Percentiles rank a stretch among this genome's conserved stretches.
Evolutionary conservation across 2,888 invertebrate genomes (phyloP).

Genomic region (Rotaria sp.): DNA sequence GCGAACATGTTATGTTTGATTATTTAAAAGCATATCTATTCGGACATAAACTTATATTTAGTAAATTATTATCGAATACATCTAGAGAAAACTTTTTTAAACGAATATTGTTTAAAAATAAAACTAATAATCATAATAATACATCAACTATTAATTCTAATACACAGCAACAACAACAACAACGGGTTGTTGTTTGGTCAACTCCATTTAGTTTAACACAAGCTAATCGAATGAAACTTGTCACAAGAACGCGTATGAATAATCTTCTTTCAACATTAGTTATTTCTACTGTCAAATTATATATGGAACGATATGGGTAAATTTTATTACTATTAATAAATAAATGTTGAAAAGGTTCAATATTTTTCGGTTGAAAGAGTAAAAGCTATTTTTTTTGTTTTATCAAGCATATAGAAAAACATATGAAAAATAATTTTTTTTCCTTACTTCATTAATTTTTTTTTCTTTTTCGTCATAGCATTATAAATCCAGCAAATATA

Average conservation of each 20-base stretch:
- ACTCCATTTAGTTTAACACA: conserved; percentile 36
- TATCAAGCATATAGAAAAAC: not conserved
- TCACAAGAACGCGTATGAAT: conserved; percentile 39
- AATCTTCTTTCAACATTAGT: conserved; percentile 31
- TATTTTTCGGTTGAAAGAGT: not conserved
- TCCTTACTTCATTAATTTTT: not conserved
- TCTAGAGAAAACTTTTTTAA: not conserved
- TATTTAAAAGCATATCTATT: conserved; percentile 19
- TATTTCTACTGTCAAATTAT: not conserved
- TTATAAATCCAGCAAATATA: not conserved
- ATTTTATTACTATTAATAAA: too few relatives aligned
- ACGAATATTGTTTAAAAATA: too few relatives aligned
- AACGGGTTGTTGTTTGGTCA: conserved; percentile 32
- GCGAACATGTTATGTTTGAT: not conserved
- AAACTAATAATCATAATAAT: not conserved
- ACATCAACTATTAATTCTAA: not conserved
- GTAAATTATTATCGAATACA: not conserved
- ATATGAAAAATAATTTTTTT: not conserved
- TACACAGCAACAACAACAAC: not conserved
- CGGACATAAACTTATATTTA: not conserved
- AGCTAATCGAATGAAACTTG: conserved; percentile 37
- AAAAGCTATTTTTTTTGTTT: not conserved
- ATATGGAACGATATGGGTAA: not conserved
- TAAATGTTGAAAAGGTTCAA: not conserved
- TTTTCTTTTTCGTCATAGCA: not conserved